phyloP scores from a whole-genome alignment of 2,113 vertebrate genomes.

The Tylochromis polylepis region DNA sequence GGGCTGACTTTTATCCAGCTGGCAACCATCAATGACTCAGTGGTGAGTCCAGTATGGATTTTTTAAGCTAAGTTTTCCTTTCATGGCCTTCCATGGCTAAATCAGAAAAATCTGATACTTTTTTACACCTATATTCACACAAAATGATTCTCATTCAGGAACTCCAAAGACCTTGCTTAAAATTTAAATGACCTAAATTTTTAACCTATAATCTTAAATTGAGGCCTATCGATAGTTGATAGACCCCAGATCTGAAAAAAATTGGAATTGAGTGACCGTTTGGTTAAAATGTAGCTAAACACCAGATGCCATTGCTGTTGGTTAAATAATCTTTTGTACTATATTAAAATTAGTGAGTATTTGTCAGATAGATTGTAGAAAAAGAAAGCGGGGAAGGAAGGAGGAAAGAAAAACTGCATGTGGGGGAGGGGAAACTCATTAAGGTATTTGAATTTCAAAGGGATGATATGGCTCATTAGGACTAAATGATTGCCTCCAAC shows the following conservation, averaged over 20 bases:
- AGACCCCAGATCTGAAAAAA: background rate
- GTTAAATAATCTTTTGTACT: background rate
- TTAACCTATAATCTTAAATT: background rate
- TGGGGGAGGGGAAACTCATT: constrained; percentile 58
- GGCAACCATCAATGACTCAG: background rate
- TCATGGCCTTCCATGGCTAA: background rate
- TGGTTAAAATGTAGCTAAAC: background rate
- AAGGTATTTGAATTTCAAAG: constrained; percentile 73
- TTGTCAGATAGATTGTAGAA: constrained; percentile 12
- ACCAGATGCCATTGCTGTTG: background rate
- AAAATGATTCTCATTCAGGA: background rate
- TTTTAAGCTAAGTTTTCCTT: background rate
- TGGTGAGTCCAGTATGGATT: background rate
- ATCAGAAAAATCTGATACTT: background rate
- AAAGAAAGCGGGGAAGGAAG: background rate
- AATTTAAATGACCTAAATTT: background rate
- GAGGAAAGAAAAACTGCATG: constrained; percentile 12
- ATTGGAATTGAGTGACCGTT: background rate
- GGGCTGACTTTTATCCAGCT: background rate
- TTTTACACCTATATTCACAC: background rate
- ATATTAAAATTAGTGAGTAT: background rate
- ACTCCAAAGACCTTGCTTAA: background rate
- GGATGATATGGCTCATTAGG: constrained; percentile 75
- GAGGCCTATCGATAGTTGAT: background rate
- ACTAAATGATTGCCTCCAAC: constrained; percentile 73